Evolutionary conservation across 2,888 invertebrate genomes (phyloP), one percentile per base, ranked within the genome.

Genomic region (Cryptocephalus primarius): DNA sequence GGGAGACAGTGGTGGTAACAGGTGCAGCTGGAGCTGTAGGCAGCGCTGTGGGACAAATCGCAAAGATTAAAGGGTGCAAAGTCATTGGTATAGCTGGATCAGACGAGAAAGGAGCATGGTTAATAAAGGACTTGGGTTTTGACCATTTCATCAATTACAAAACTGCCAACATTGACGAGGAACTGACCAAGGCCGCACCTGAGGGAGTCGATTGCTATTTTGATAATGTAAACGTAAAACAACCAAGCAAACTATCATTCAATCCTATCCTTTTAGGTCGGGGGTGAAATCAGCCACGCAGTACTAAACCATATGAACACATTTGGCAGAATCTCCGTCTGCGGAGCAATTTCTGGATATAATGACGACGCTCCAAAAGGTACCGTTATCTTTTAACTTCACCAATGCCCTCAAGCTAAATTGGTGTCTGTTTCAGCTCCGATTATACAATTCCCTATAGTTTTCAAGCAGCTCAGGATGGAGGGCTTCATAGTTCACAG

Each of bases 11-110:
- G 10, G 80, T 83, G 1, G 77, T 88, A 1, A 81, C 79, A 31
- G 81, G 81, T 4, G 88, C 87, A n/a, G 87, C 83, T 14, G 88
- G 88, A 12, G 87, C 86, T 33, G 86, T 88, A 10, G 88, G 88
- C 6, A 80, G 78, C 48, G 75, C 82, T 42, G 87, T 85, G 31
- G 87, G 87, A 1, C 88, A 88, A 72, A 83, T 88, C 51, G 88
- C 79, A 1, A 87, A 86, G 70, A 75, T 81, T 42, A 74, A 81
- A 66, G 83, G 80, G 10, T 79, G 83, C 57, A 75, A 67, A 47
- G 85, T 84, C 0, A 79, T 87, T 54, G 87, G 85, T 3, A 77
- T 83, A 55, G 79, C 83, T n/a, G 85, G 86, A 1, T 74, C 79
- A 3, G 79, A 84, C 53, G 79, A 77, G 13, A 87, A 88, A 71